Evolutionary conservation across 2,113 vertebrate genomes (phyloP), one percentile per base, ranked within the genome.

Genomic region (Python bivittatus): DNA sequence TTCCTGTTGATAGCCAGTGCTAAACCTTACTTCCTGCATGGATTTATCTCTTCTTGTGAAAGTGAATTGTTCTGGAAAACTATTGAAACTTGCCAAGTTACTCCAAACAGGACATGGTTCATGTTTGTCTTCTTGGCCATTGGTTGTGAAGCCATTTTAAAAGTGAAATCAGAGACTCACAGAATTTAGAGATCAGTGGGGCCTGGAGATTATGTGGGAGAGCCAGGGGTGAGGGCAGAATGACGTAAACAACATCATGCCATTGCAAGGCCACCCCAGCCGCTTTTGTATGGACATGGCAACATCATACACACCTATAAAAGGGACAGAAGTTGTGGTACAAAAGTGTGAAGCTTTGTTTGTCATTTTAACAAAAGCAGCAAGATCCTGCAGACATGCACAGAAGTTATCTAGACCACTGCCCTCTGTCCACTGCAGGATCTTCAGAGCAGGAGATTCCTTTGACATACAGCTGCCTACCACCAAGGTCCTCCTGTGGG

Each of bases 221-320:
- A 17, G 6, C n/a, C 0, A 0, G 29, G n/a, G 64, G 1, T 3
- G 1, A 57, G 64, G 13, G 6, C 20, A 20, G 5, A 38, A n/a
- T 72, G 68, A 72, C 6, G 1, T 79, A 38, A 79, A 38, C 1
- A 79, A 6, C 15, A 38, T 38, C 6, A 17, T 33, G 33, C n/a
- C 33, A 38, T 79, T 38, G n/a, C 20, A 15, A 38, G 15, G 33
- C 29, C 2, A 6, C n/a, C n/a, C 15, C 20, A 6, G 17, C 15
- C 0, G 13, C 33, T 72, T 72, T 48, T 48, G 48, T 48, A 72
- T 72, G n/a, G 68, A 72, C 17, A 33, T 38, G 13, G 68, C 17
- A 13, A 79, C 15, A 20, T 20, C 68, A 79, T 79, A 79, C 38
- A 79, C 20, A 11, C 27, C 11, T n/a, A 72, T n/a, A 72, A 72